Base-by-base conservation (phyloP, 23 tunicate genomes). In the Ciona savignyi region DNA sequence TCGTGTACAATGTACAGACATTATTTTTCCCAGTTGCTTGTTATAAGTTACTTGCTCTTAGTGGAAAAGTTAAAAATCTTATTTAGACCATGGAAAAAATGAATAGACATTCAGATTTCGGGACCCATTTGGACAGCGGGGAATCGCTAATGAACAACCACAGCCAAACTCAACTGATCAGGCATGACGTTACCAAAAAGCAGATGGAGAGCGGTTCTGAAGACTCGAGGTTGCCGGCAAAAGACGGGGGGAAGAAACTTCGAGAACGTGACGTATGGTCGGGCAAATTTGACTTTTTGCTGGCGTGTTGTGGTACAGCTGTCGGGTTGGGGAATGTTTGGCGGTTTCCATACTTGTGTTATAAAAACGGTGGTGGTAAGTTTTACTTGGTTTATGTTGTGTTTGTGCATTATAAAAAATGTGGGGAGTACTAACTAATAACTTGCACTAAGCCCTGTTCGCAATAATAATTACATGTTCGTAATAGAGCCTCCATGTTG, bases 291-390 rank as follows among this genome's bases (percentile, higher is more conserved):
- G 97, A 91, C 65, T 91, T 91, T 63, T 62, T 91, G 60, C 79
- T 91, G 35, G 97, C 97, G 23, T 91, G 97, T 73, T 86, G 93
- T 42, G 97, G 97, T 11, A 77, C 91, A 20, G 97, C 97, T 11
- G 97, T 91, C 22, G 97, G 97, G 1, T 65, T 91, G 62, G 97
- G 97, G 23, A 91, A 91, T 76, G 97, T 91, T 20, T 91, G 97
- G 97, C 80, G 97, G 4, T 91, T 91, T 77, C 97, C 97, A 0
- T 91, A 91, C 67, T 63, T 91, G 32, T 91, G 97, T 56, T 91
- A 91, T 78, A 91, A 85, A 70, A 91, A 91, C 62, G 97, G 97
- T 3, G 97, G 97, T 76, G 97, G 97, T 91, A 78, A 25, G 9
- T 42, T 42, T 6, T 6, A 15, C 15, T 42, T 42, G 15, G 9